Conservation (phyloP, 2,888 invertebrate genomes). For the Andrena trimmerana region DNA sequence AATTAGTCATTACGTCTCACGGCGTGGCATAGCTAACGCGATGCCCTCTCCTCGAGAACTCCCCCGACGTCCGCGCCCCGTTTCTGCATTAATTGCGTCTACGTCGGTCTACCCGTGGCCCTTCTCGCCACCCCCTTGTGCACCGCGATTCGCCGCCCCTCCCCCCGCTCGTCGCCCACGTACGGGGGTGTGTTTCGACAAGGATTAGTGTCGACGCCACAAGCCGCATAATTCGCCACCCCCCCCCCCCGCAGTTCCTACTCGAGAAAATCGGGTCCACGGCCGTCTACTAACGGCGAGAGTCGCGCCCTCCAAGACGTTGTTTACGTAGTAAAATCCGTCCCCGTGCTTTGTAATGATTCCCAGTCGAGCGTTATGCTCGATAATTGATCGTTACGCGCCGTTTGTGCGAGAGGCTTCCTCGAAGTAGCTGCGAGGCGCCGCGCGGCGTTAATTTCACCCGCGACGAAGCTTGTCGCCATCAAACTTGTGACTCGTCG, state of each 20-base stretch:
- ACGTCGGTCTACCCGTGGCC: constrained; percentile 58
- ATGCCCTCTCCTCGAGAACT: constrained; percentile 69
- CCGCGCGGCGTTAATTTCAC: constrained; percentile 8
- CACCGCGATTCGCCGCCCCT: constrained; percentile 14
- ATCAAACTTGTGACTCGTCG: not conserved
- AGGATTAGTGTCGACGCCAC: constrained; percentile 72
- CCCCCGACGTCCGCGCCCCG: constrained; percentile 54
- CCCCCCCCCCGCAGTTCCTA: not conserved
- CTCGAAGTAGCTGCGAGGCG: constrained; percentile 9
- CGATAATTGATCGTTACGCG: constrained; percentile 58
- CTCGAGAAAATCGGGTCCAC: constrained; percentile 51
- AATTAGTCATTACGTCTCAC: constrained; percentile 78
- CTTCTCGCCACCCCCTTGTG: constrained; percentile 26
- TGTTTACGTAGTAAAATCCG: constrained; percentile 51
- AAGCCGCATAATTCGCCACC: constrained; percentile 63
- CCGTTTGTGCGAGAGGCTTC: constrained; percentile 38
- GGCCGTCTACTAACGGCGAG: constrained; percentile 33
- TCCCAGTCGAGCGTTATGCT: constrained; percentile 37
- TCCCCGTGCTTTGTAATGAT: constrained; percentile 39
- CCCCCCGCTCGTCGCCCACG: not conserved
- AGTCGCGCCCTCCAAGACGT: constrained; percentile 51
- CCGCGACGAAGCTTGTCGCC: no score
- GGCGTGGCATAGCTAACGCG: constrained; percentile 58
- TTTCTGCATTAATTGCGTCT: constrained; percentile 75
- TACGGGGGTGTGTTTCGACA: constrained; percentile 64